Evolutionary conservation across 1,140 invertebrate species (phyloP), one percentile per base, ranked within the genome.

Genomic region (Formica selysi): DNA sequence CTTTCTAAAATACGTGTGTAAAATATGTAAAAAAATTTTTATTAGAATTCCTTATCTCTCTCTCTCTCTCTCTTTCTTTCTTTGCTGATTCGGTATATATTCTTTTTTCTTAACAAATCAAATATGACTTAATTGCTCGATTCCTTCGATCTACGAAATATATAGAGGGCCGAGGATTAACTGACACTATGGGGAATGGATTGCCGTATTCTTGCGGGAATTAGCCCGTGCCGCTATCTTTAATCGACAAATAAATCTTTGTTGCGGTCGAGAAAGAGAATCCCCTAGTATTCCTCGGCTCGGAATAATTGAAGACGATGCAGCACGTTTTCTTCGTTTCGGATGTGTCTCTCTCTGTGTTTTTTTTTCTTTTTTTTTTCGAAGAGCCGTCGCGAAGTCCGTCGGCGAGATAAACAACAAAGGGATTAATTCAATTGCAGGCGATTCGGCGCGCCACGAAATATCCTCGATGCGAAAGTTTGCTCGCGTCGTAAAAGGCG

Each of bases 191-290:
- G 29, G 57, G 70, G 51, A 85, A 76, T 65, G 76, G 54, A 78
- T 90, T 59, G 70, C 59, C 74, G 54, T 71, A 74, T 86, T 78
- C 76, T 54, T 61, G 84, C 62, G 51, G 89, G 88, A 90, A 90
- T 90, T 90, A 86, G 89, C 48, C 59, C 73, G 61, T 32, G 51
- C 70, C n/a, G 64, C n/a, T 73, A 57, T 78, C 86, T 79, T 89
- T 88, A 90, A 86, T 76, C 54, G 89, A 86, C 86, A 81, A 90
- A 90, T 90, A 90, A 90, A 90, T 90, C 89, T 74, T 64, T n/a
- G 65, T 73, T 81, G 61, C 29, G 78, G 32, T 41, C 36, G 57
- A 29, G 38, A 76, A 62, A 57, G 61, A 32, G 2, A 57, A 59
- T 10, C 32, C 32, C 36, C 32, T 22, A 19, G 44, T 19, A 59